Conservation (phyloP, 2,113 vertebrate genomes). For the Pseudorasbora parva region DNA sequence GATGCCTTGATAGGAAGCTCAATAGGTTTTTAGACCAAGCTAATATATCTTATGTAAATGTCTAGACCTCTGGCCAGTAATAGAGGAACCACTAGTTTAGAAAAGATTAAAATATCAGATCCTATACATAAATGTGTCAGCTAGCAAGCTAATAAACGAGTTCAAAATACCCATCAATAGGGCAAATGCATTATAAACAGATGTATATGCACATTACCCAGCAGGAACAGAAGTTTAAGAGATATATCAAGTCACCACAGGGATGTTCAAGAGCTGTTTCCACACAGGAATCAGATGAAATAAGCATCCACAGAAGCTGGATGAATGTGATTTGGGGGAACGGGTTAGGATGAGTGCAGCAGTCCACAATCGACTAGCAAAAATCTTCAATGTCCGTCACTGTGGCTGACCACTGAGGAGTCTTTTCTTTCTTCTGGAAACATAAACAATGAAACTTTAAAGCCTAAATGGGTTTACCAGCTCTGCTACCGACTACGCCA, state of each 20-base stretch:
- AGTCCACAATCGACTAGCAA: slow-evolving; percentile 50
- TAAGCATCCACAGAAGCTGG: background rate
- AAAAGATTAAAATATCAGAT: slow-evolving; percentile 25
- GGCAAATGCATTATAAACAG: slow-evolving; percentile 14
- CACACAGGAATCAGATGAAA: slow-evolving; percentile 15
- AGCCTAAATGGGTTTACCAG: slow-evolving; percentile 75
- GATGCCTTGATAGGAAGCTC: background rate
- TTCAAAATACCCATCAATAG: slow-evolving; percentile 22
- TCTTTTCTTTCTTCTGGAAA: slow-evolving; percentile 72
- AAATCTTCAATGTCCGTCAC: slow-evolving; percentile 70
- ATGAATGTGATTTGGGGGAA: background rate
- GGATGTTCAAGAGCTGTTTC: slow-evolving; percentile 6
- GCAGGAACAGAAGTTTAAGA: slow-evolving; percentile 29
- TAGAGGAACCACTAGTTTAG: background rate
- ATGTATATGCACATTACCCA: background rate
- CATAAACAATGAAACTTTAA: slow-evolving; percentile 74
- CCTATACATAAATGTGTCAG: slow-evolving; percentile 17
- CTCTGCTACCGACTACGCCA: slow-evolving; percentile 64
- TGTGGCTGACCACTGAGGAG: slow-evolving; percentile 66
- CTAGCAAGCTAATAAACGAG: slow-evolving; percentile 23
- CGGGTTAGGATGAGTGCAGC: slow-evolving; percentile 5
- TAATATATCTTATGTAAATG: slow-evolving; percentile 19
- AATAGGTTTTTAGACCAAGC: background rate
- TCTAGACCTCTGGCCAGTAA: slow-evolving; percentile 19
- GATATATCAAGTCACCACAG: slow-evolving; percentile 22